Conservation (phyloP, 2,113 vertebrate genomes). For the Colius striatus region DNA sequence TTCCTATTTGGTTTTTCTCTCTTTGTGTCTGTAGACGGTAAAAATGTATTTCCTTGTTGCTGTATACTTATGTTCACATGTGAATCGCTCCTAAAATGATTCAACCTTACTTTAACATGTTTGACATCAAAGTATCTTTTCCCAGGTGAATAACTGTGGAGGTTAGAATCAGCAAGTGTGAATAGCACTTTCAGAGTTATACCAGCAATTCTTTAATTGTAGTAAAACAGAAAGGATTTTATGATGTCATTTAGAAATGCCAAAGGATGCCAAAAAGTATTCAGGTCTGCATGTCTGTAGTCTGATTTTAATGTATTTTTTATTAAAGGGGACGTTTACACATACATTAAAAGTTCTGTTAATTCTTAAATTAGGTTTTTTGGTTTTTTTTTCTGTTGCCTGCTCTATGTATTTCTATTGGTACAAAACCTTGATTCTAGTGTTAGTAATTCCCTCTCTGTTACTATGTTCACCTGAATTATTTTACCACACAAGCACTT, state of each 20-base stretch:
- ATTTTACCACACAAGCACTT: neutral
- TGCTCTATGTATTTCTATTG: neutral
- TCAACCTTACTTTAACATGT: neutral
- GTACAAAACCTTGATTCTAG: neutral
- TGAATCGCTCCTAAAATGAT: neutral
- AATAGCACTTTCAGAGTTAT: neutral
- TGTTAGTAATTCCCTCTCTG: neutral
- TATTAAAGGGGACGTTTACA: neutral
- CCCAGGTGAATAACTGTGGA: neutral
- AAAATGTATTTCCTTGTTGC: neutral
- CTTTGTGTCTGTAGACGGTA: neutral
- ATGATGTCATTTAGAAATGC: neutral
- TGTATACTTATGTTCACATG: neutral
- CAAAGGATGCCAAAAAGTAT: neutral
- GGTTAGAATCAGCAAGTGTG: neutral
- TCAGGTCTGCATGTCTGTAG: neutral
- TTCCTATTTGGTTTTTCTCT: neutral
- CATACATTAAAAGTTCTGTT: neutral
- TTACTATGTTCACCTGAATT: neutral
- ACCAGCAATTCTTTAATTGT: neutral
- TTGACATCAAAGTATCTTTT: neutral
- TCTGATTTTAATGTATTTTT: neutral
- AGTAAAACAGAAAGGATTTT: neutral
- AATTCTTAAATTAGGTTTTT: neutral
- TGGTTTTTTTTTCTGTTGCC: neutral